phyloP scores from a whole-genome alignment of 2,888 invertebrate genomes.

The Spicauda simplicius region DNA sequence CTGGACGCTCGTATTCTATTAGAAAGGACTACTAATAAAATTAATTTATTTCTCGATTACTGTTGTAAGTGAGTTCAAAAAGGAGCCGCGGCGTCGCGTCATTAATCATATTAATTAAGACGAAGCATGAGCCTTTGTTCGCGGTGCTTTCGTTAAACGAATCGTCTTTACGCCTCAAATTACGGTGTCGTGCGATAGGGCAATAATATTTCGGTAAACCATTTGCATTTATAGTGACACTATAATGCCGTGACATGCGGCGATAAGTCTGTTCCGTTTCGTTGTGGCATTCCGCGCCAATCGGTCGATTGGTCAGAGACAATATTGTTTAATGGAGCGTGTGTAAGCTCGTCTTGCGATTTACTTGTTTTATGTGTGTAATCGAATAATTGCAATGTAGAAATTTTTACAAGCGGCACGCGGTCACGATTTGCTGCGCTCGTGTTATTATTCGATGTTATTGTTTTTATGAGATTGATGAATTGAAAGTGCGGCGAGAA shows the following conservation, averaged over 20 bases:
- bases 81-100: constrained; percentile 70
- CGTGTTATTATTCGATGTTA: constrained; percentile 61
- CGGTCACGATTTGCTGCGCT: constrained; percentile 64
- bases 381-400: constrained; percentile 59
- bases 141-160: constrained; percentile 70
- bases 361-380: constrained; percentile 67
- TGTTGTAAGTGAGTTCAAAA: constrained; percentile 78
- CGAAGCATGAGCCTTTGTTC: constrained; percentile 79
- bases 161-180: constrained; percentile 58
- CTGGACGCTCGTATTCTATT: constrained; percentile 71
- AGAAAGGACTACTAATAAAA: constrained; percentile 80
- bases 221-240: constrained; percentile 41
- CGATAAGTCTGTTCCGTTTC: constrained; percentile 39
- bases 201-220: constrained; percentile 52
- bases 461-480: constrained; percentile 72
- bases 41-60: constrained; percentile 84
- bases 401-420: constrained; percentile 59
- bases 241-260: constrained; percentile 46
- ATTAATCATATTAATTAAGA: constrained; percentile 85
- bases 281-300: constrained; percentile 38
- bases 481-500: constrained; percentile 63
- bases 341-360: constrained; percentile 50
- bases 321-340: constrained; percentile 62
- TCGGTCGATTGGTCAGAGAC: constrained; percentile 61
- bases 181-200: constrained; percentile 59